Evolutionary conservation across 2,888 invertebrate genomes (phyloP).

Genomic region (Drepana falcataria): DNA sequence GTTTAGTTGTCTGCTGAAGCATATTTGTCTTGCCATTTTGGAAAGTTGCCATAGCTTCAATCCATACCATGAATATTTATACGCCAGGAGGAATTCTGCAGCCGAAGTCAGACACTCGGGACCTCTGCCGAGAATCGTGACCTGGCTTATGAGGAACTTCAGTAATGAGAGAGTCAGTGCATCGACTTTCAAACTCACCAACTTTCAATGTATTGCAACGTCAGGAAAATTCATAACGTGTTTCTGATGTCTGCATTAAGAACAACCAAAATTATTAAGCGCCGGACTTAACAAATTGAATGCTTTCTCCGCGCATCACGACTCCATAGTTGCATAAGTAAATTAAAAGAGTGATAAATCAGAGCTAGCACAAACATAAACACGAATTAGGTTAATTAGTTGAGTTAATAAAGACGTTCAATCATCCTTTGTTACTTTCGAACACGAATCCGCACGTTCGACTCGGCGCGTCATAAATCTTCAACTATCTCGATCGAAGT

Average conservation of each 20-base stretch:
- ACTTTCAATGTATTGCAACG: too few species aligned
- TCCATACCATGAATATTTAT: too few species aligned
- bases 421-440: slow-evolving; percentile 40
- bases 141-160: too few species aligned
- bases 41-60: too few species aligned
- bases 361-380: slow-evolving; percentile 10
- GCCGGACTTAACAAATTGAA: not conserved
- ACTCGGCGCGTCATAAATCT: slow-evolving; percentile 38
- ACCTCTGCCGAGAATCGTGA: too few species aligned
- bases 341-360: slow-evolving; percentile 17
- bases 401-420: slow-evolving; percentile 31
- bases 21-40: too few species aligned
- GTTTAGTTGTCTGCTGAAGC: too few species aligned
- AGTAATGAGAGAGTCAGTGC: too few species aligned
- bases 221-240: too few species aligned
- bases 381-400: slow-evolving; percentile 39
- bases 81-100: too few species aligned
- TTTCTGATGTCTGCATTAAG: not conserved
- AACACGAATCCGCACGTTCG: slow-evolving; percentile 20
- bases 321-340: slow-evolving; percentile 14
- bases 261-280: not conserved
- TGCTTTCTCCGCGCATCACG: slow-evolving; percentile 20
- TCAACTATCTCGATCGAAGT: slow-evolving; percentile 38
- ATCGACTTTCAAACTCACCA: too few species aligned
- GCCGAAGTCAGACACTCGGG: too few species aligned